Evolutionary conservation across 2,888 invertebrate species (phyloP), one percentile per base, ranked within the genome.

Genomic region (Cryptocephalus primarius): DNA sequence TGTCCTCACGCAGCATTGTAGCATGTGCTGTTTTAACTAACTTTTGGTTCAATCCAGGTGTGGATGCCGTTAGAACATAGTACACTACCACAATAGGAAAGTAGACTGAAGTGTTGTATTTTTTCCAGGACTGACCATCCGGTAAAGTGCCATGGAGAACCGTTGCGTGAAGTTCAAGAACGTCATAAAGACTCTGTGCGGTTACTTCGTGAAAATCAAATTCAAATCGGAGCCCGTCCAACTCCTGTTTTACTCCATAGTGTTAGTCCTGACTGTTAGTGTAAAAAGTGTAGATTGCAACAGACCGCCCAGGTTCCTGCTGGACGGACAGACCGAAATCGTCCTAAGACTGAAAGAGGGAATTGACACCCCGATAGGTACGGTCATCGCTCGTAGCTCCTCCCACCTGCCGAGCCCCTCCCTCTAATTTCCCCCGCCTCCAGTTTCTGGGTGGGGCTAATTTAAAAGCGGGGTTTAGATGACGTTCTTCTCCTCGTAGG

Each of bases 301-400:
- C 74, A 79, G 82, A 60, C 88, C 91, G 40, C 91, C 91, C n/a
- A 77, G 86, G 52, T 92, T 92, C 70, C 76, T 89, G 48, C 86
- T 85, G 66, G 87, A 89, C 63, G 88, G 87, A 50, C 88, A 89
- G 70, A 87, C 88, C 55, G 92, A 93, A 75, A 92, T 93, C 60
- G 90, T 93, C 54, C 77, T 93, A 60, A 78, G 89, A 66, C 74
- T 92, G 63, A 89, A 88, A 70, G 93, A 93, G 75, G 90, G 89
- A 43, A 75, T 81, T 45, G 89, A 88, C 60, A 90, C 89, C 39
- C 85, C 88, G 56, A 79, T 86, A 55, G 90, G 90, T 88, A 72
- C 79, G 85, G 72, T 6, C 22, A 22, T 22, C 2, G 6, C 22
- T 2, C 6, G 2, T 2, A 6, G 22, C 6, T 22, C 22, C 6